These are phyloP conservation scores for Holcopasites calliopsidis DNA, from an alignment of 1,140 invertebrate genomes.

Conservation along the genomic window DNA sequence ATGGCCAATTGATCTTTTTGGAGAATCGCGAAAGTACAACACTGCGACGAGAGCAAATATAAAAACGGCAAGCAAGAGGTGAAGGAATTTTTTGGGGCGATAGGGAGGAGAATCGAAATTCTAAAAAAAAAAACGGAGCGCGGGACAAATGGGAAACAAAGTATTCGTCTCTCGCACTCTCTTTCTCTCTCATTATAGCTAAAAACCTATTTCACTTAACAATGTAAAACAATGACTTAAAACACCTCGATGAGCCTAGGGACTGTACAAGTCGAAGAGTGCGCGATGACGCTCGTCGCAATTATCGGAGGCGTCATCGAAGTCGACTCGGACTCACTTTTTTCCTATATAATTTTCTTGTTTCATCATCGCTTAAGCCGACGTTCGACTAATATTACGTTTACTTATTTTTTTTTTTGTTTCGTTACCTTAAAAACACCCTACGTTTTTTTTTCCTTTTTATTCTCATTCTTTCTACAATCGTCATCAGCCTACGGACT, in stretches of 20 bases:
- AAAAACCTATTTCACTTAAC: conserved; percentile 71
- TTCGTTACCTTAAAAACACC: conserved; percentile 74
- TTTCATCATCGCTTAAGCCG: conserved; percentile 68
- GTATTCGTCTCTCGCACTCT: conserved; percentile 29
- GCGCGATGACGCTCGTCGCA: conserved; percentile 64
- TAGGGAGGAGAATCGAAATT: background rate
- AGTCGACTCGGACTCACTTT: conserved; percentile 56
- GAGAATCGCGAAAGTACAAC: conserved; percentile 37
- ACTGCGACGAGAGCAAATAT: conserved; percentile 50
- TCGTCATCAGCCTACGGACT: conserved; percentile 55
- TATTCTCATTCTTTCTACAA: conserved; percentile 59
- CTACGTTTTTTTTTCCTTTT: conserved; percentile 68
- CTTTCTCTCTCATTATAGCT: conserved; percentile 64
- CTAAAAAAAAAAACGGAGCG: background rate
- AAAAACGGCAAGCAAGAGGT: conserved; percentile 28
- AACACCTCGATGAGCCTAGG: conserved; percentile 73
- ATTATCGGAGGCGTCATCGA: conserved; percentile 54
- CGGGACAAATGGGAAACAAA: conserved; percentile 58
- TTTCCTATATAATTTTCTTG: conserved; percentile 2
- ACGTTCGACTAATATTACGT: conserved; percentile 70
- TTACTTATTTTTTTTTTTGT: conserved; percentile 23
- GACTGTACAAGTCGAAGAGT: conserved; percentile 76
- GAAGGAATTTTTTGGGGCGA: conserved; percentile 1
- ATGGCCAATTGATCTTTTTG: conserved; percentile 25
- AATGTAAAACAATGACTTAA: conserved; percentile 78